Base-by-base conservation (phyloP, 2,797 vertebrate genomes). In the Melanotaenia parkinsoni region DNA sequence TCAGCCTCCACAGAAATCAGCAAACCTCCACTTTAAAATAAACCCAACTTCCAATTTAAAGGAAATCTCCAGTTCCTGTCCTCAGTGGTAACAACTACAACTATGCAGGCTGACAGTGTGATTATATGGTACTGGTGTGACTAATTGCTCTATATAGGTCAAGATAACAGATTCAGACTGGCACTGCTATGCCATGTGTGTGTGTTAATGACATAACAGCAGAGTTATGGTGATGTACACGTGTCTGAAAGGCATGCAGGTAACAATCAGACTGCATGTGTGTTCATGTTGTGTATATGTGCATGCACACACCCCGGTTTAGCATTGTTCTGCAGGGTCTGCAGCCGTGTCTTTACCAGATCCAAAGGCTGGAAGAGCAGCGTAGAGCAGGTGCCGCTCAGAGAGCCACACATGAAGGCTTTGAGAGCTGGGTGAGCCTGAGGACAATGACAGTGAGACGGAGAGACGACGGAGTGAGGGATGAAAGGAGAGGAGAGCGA, bases 301-400 rank as follows among this genome's bases (percentile, higher is more conserved):
- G 10, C 40, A 67, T 2, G 64, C 7, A 47, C 95, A 77, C 84
- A 97, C 97, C 97, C 94, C 0, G 92, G 91, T 54, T 91, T 92
- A 68, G 91, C 87, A 20, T 87, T 86, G 66, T 95, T 95, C 84
- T 97, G 96, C 45, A 96, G 84, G 1, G 95, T 95, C 91, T 99
- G 98, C 54, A 99, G 92, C 6, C 97, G 95, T 0, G 98, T 98
- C 91, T 99, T 99, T 58, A 99, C 92, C 86, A 99, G 92, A 80
- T 99, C 97, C 83, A 99, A 93, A 16, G 98, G 98, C 77, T 99
- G 98, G 89, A 99, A 98, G 51, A 99, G 96, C 66, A 99, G 94
- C 0, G 98, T 96, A 0, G 97, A 99, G 91, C 97, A 99, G 76
- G 96, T 98, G 45, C 98, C 98, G 33, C 97, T 98, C 85, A 99